These are phyloP conservation scores for Synanthedon andrenaeformis DNA, from an alignment of 2,888 invertebrate species.

Conservation along the genomic window DNA sequence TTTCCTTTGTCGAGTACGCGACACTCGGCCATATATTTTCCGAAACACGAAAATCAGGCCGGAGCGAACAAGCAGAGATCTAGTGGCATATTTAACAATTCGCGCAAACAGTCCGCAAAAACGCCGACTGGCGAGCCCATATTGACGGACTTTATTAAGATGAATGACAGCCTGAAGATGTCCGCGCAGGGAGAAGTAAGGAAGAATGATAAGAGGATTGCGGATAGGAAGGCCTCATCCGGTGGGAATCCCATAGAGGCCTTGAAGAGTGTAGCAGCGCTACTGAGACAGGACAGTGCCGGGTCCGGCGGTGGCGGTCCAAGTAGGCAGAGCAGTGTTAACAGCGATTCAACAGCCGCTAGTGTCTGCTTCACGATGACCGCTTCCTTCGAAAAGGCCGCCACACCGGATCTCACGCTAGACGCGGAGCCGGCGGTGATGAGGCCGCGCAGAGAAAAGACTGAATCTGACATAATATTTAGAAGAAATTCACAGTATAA, in stretches of 20 bases:
- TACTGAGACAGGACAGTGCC: constrained; percentile 54
- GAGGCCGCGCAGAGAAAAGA: constrained; percentile 86
- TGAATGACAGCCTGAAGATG: constrained; percentile 64
- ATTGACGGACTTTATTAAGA: constrained; percentile 76
- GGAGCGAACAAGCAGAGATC: constrained; percentile 70
- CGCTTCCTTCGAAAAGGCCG: constrained; percentile 44
- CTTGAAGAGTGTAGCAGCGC: constrained; percentile 51
- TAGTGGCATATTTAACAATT: constrained; percentile 78
- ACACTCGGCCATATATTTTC: constrained; percentile 78
- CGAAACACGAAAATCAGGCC: constrained; percentile 63
- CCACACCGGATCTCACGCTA: constrained; percentile 50
- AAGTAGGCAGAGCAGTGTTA: constrained; percentile 54
- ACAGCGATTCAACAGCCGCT: constrained; percentile 57
- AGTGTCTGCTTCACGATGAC: constrained; percentile 47
- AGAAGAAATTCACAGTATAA: constrained; percentile 68
- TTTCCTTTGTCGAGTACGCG: constrained; percentile 80
- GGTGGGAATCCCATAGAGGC: constrained; percentile 54
- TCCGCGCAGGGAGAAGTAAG: constrained; percentile 49
- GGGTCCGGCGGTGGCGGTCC: constrained; percentile 42
- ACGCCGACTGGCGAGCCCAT: constrained; percentile 75
- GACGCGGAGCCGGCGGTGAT: constrained; percentile 49
- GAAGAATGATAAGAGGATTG: constrained; percentile 33
- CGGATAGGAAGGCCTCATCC: constrained; percentile 32
- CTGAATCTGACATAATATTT: constrained; percentile 87
- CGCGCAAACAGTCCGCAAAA: constrained; percentile 69